Conservation (phyloP, 2,797 vertebrate genomes). For the Sciaenops ocellatus region DNA sequence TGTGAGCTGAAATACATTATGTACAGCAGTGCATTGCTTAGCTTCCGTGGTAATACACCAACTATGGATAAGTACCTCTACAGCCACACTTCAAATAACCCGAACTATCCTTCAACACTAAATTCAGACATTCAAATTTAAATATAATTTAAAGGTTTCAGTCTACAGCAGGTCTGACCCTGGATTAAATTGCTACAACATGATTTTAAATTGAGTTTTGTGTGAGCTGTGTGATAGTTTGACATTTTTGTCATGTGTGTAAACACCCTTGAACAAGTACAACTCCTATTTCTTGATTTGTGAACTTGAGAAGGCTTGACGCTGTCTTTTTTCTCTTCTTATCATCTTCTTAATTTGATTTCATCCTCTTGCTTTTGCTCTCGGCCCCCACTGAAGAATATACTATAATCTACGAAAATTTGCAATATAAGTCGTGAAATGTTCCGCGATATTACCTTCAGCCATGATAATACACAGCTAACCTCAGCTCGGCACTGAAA, state of each 20-base stretch:
- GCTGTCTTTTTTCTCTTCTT: neutral
- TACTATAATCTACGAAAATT: constrained; percentile 19
- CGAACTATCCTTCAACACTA: too few species aligned
- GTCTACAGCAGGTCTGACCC: too few species aligned
- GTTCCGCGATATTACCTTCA: constrained; percentile 57
- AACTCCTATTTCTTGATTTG: neutral
- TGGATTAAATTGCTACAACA: neutral
- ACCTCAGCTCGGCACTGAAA: constrained; percentile 44
- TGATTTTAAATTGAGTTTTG: neutral
- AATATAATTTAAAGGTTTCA: too few species aligned
- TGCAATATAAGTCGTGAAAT: constrained; percentile 36
- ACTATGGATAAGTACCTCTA: too few species aligned
- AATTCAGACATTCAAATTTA: too few species aligned
- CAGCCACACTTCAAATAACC: too few species aligned
- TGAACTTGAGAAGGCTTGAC: constrained; percentile 10
- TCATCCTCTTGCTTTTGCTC: constrained; percentile 26
- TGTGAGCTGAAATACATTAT: too few species aligned
- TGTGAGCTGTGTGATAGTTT: neutral
- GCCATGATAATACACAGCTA: constrained; percentile 45
- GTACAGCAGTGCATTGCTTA: too few species aligned
- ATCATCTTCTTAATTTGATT: constrained; percentile 32
- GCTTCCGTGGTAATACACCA: too few species aligned
- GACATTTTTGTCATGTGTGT: neutral
- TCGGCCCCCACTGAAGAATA: neutral
- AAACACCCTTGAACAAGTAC: neutral